Conservation (phyloP, 2,113 vertebrate genomes). For the Notothenia rossii region DNA sequence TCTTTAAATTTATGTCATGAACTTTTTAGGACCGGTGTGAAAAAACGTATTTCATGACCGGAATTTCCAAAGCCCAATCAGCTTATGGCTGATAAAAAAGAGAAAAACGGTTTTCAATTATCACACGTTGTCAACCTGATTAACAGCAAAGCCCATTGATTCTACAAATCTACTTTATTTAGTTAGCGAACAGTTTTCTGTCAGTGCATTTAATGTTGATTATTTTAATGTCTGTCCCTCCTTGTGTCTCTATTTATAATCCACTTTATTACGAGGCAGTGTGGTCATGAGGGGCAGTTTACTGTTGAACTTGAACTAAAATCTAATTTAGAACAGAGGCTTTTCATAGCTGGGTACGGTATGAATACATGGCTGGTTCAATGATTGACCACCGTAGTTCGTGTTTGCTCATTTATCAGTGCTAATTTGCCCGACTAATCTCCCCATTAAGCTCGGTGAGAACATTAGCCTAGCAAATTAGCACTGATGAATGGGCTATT, state of each 20-base stretch:
- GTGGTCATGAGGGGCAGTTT: conserved; percentile 10
- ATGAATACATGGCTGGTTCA: conserved; percentile 45
- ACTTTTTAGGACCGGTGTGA: neutral
- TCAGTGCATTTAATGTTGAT: conserved; percentile 7
- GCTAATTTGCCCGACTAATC: conserved; percentile 76
- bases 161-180: neutral
- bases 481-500: conserved; percentile 76
- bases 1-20: neutral
- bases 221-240: neutral
- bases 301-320: conserved; percentile 55
- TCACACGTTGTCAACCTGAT: neutral
- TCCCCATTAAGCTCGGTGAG: conserved; percentile 74
- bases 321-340: conserved; percentile 63
- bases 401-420: conserved; percentile 78
- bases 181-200: neutral
- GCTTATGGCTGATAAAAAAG: neutral
- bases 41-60: neutral
- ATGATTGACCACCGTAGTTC: conserved; percentile 71
- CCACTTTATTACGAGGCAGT: conserved; percentile 3
- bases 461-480: conserved; percentile 80
- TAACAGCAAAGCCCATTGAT: neutral
- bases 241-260: conserved; percentile 19
- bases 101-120: neutral
- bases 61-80: neutral
- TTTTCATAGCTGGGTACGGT: conserved; percentile 42